Conservation (phyloP, 2,888 invertebrate genomes). For the Pachliopta kotzebuea region DNA sequence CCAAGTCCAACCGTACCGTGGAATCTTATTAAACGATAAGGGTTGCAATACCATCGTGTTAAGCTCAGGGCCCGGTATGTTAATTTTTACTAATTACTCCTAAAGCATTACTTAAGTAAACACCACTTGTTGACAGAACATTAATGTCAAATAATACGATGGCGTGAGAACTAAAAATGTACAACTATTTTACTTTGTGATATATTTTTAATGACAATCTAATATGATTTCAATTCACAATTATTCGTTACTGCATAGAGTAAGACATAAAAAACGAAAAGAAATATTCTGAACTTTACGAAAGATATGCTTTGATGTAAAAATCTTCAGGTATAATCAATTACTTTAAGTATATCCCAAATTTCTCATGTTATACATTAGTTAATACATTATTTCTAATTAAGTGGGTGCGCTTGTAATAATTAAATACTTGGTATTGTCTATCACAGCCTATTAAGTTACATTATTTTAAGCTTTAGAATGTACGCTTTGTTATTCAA, state of each 20-base stretch:
- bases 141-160: no score
- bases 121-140: no score
- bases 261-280: no score
- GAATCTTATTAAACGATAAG: neutral
- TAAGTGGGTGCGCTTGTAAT: neutral
- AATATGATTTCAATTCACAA: no score
- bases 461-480: neutral
- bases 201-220: no score
- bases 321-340: no score
- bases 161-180: no score
- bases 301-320: no score
- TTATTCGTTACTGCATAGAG: no score
- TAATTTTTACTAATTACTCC: neutral
- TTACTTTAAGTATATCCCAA: neutral
- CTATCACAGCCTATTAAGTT: neutral
- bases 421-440: neutral
- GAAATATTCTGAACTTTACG: no score
- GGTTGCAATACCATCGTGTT: neutral
- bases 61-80: neutral
- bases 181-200: no score
- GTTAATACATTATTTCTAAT: neutral
- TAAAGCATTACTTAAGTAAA: neutral
- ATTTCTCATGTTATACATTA: neutral
- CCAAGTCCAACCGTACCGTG: neutral
- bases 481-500: neutral